A percentile compares a stretch with the other conserved stretches of the same genome.
Conservation (phyloP, 2,113 vertebrate species). For the Coturnix japonica region DNA sequence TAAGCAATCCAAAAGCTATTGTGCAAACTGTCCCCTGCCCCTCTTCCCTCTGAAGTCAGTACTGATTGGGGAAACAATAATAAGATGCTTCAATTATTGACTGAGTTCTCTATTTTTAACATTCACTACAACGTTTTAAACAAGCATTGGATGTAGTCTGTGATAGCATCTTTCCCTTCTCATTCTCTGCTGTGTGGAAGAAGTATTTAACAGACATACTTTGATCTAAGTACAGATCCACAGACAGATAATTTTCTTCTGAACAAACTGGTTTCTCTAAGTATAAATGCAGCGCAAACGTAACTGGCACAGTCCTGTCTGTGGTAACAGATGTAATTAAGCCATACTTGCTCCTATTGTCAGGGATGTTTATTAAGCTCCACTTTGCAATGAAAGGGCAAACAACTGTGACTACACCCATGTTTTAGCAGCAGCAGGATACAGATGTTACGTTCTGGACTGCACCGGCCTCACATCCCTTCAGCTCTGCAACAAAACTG, state of each 20-base stretch:
- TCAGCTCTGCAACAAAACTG: background rate
- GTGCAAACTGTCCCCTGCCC: background rate
- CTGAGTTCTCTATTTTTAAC: background rate
- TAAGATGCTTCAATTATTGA: background rate
- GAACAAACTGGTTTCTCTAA: conserved; percentile 55
- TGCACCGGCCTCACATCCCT: background rate
- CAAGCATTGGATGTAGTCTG: background rate
- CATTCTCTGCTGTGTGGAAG: background rate
- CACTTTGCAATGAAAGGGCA: background rate
- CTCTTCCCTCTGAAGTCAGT: background rate
- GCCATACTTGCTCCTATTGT: conserved; percentile 38
- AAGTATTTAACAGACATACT: background rate
- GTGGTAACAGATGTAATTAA: conserved; percentile 52
- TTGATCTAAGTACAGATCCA: conserved; percentile 38
- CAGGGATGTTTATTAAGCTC: conserved; percentile 41
- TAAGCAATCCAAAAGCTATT: background rate
- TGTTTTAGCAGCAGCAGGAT: conserved; percentile 41
- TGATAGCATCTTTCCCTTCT: conserved; percentile 1
- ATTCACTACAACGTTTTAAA: conserved; percentile 16
- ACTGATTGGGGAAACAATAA: background rate
- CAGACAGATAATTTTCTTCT: conserved; percentile 47
- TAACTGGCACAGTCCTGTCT: conserved; percentile 35
- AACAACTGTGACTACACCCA: conserved; percentile 21
- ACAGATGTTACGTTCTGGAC: conserved; percentile 24
- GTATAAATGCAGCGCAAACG: conserved; percentile 22